Conservation (phyloP, 2,888 invertebrate genomes). For the Heliothis peltigera region DNA sequence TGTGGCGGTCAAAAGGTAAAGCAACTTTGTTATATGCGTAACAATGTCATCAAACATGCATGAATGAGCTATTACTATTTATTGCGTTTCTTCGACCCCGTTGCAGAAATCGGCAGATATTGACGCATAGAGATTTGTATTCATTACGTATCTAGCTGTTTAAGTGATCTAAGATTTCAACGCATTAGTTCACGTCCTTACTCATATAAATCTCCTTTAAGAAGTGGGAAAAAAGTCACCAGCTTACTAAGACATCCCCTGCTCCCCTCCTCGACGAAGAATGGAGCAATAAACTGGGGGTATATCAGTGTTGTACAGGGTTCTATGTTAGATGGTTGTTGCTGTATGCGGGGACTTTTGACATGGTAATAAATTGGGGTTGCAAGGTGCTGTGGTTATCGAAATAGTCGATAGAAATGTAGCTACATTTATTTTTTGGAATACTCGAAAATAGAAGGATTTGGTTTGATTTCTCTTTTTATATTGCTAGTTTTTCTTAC, state of each 20-base stretch:
- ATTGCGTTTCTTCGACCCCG: too few species aligned
- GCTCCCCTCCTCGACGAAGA: background rate
- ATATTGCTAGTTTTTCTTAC: too few species aligned
- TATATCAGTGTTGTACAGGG: conserved; percentile 15
- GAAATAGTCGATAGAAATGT: conserved; percentile 20
- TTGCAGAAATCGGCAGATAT: too few species aligned
- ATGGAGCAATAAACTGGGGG: background rate
- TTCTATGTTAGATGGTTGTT: conserved; percentile 35
- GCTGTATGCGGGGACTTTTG: conserved; percentile 25
- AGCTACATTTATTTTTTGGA: background rate
- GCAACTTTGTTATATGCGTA: too few species aligned
- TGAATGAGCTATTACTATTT: too few species aligned
- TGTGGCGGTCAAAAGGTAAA: too few species aligned
- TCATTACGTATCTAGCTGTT: too few species aligned
- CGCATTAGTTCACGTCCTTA: conserved; percentile 64
- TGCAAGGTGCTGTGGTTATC: conserved; percentile 29
- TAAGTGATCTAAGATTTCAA: conserved; percentile 7
- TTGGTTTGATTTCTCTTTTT: too few species aligned
- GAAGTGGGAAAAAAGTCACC: conserved; percentile 52
- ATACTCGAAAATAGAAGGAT: too few species aligned
- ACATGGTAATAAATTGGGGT: conserved; percentile 48
- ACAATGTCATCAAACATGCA: too few species aligned
- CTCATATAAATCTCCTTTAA: conserved; percentile 61
- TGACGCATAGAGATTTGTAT: too few species aligned
- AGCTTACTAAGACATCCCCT: conserved; percentile 39